Conservation (phyloP, 1,140 invertebrate species). For the Leptopilina boulardi region DNA sequence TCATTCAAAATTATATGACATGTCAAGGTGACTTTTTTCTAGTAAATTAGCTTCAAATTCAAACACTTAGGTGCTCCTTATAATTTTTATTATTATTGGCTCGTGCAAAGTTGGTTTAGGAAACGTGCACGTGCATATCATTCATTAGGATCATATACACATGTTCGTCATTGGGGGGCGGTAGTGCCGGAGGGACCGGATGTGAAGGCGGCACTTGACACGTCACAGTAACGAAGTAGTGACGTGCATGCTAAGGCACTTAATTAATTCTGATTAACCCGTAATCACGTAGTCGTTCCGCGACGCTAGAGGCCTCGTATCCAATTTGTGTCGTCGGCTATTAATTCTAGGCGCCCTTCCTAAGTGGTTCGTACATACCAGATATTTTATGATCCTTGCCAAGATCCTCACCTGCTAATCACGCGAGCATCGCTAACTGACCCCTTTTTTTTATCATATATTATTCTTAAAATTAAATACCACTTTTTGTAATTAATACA, state of each 20-base stretch:
- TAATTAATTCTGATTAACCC: slow-evolving; percentile 77
- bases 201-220: slow-evolving; percentile 69
- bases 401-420: slow-evolving; percentile 47
- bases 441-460: no score
- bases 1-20: neutral
- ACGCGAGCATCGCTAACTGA: slow-evolving; percentile 52
- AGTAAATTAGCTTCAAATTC: neutral
- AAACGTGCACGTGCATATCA: slow-evolving; percentile 72
- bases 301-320: slow-evolving; percentile 65
- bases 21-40: neutral
- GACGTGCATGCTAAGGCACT: slow-evolving; percentile 73
- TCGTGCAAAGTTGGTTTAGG: slow-evolving; percentile 23
- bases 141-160: slow-evolving; percentile 67
- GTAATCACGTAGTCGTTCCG: slow-evolving; percentile 74
- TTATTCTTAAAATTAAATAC: no score
- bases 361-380: slow-evolving; percentile 44
- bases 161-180: slow-evolving; percentile 44
- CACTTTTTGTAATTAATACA: no score
- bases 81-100: neutral
- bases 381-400: slow-evolving; percentile 54
- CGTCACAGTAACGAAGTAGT: slow-evolving; percentile 75
- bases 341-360: slow-evolving; percentile 65
- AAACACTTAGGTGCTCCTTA: neutral
- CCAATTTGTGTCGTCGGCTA: slow-evolving; percentile 72
- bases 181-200: slow-evolving; percentile 53